A percentile compares a stretch with the other conserved stretches of the same genome.
phyloP scores from a whole-genome alignment of 2,113 vertebrate species.

The Etheostoma spectabile region DNA sequence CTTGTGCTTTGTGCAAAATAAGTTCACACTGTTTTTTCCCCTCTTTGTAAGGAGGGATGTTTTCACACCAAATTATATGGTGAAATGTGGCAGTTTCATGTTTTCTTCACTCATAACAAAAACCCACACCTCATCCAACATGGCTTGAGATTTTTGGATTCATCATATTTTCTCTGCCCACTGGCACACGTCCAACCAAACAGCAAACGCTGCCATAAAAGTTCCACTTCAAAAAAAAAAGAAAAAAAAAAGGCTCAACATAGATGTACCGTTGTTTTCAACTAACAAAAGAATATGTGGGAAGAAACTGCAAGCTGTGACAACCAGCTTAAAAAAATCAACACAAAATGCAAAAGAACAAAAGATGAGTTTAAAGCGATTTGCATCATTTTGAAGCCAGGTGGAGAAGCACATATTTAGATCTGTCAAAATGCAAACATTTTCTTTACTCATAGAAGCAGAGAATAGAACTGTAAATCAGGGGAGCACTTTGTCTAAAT shows the following conservation, averaged over 20 bases:
- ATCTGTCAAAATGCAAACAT: neutral
- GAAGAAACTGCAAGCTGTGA: conserved; percentile 34
- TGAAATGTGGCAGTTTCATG: conserved; percentile 7
- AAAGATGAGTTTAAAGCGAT: conserved; percentile 32
- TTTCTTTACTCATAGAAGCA: neutral
- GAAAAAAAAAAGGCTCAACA: conserved; percentile 1
- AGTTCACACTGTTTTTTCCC: neutral
- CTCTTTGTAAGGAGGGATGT: neutral
- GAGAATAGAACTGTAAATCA: neutral
- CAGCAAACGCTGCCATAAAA: conserved; percentile 12
- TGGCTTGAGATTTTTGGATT: conserved; percentile 13
- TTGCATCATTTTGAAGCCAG: neutral
- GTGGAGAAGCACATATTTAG: neutral
- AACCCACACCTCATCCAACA: conserved; percentile 12
- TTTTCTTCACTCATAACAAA: conserved; percentile 5
- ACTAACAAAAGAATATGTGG: conserved; percentile 28
- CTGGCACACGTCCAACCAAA: conserved; percentile 10
- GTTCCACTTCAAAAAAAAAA: conserved; percentile 20
- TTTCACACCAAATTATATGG: conserved; percentile 1
- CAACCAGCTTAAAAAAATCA: neutral
- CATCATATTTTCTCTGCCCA: neutral
- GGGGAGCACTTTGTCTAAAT: neutral
- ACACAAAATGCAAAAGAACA: neutral
- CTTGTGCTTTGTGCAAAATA: neutral
- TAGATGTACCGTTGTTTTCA: conserved; percentile 5